Conservation (phyloP, 2,888 invertebrate genomes). For the Hirtodrosophila alboralis region DNA sequence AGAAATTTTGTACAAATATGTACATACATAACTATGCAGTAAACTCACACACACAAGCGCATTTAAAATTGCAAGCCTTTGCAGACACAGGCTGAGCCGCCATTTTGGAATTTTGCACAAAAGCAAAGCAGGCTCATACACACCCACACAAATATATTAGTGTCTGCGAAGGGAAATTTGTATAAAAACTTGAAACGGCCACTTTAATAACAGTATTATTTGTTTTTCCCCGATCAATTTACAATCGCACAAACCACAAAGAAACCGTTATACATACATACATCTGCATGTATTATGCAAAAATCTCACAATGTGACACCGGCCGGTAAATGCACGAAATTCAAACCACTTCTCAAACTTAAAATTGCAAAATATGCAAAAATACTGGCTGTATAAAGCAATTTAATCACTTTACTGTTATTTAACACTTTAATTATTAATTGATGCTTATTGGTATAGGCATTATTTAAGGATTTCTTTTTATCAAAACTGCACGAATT, state of each 20-base stretch:
- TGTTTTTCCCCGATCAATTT: conserved; percentile 8
- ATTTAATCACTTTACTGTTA: conserved; percentile 20
- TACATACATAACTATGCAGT: conserved; percentile 4
- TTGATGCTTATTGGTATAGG: conserved; percentile 66
- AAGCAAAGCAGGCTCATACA: conserved; percentile 7
- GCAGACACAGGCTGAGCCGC: conserved; percentile 33
- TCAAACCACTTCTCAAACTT: conserved; percentile 5
- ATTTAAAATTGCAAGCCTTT: conserved; percentile 15
- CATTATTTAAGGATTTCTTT: conserved; percentile 72
- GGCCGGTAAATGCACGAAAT: conserved; percentile 56
- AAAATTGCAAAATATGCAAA: conserved; percentile 9
- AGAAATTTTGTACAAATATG: too few species aligned
- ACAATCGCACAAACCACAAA: neutral
- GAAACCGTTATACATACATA: conserved; percentile 36
- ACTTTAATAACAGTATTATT: conserved; percentile 1
- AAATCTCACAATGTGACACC: conserved; percentile 41
- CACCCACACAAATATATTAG: conserved; percentile 2
- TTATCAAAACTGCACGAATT: conserved; percentile 59
- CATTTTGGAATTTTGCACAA: conserved; percentile 53
- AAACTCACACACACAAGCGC: neutral
- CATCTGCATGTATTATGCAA: conserved; percentile 60
- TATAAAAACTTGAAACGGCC: neutral
- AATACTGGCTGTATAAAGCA: conserved; percentile 15
- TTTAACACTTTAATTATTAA: conserved; percentile 36
- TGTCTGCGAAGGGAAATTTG: too few species aligned